Evolutionary conservation across 2,888 invertebrate species (phyloP).

Genomic region (Zaprionus obscuricornis): DNA sequence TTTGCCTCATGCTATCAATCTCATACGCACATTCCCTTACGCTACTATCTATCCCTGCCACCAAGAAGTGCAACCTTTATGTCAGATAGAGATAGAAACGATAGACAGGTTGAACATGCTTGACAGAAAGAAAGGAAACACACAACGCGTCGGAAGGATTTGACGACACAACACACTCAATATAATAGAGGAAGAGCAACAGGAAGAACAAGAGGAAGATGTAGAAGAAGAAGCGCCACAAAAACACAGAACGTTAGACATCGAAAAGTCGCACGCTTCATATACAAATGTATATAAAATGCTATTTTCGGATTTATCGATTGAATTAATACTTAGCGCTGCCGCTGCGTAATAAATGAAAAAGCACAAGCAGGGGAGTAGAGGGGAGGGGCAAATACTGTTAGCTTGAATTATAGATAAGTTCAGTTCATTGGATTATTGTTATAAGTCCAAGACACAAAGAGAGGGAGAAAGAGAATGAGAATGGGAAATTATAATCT

Average conservation of each 20-base stretch:
- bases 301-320: slow-evolving; percentile 72
- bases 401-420: slow-evolving; percentile 20
- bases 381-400: neutral
- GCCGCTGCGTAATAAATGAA: neutral
- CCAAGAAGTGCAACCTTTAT: no score
- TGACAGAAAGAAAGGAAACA: no score
- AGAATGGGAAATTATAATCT: no score
- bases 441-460: slow-evolving; percentile 1
- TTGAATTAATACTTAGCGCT: slow-evolving; percentile 49
- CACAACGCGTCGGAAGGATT: no score
- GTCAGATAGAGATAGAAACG: no score
- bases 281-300: no score
- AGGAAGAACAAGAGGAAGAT: neutral
- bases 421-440: slow-evolving; percentile 9
- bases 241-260: slow-evolving; percentile 35
- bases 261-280: slow-evolving; percentile 56
- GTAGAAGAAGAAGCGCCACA: neutral
- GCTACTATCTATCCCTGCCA: no score
- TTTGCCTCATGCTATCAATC: no score
- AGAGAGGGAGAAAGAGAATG: no score
- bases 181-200: neutral
- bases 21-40: no score
- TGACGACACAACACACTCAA: no score
- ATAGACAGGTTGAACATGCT: no score
- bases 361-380: neutral